Base-by-base conservation (phyloP, 1,140 invertebrate species). In the Drosophila sp. region DNA sequence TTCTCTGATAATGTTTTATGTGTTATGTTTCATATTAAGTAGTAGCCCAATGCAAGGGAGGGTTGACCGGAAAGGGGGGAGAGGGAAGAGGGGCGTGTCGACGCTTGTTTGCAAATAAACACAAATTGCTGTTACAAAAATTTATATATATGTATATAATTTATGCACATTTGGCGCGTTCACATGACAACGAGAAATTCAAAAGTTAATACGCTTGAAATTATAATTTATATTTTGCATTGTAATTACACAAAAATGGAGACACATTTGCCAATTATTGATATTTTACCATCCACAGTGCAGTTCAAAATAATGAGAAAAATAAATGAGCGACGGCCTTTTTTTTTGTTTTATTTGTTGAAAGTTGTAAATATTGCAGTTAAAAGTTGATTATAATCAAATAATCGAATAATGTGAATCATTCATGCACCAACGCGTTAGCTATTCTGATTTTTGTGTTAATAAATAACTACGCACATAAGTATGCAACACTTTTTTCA, bases 71-170 rank as follows among this genome's bases (percentile, higher is more conserved):
- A n/a, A 7, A n/a, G 9, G 14, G 43, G 0, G 18, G 16, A 18
- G 18, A 3, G 18, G 27, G 21, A 18, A 32, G 34, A 3, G 32
- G 25, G 27, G 21, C 51, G 65, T 71, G 65, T 73, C 77, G 74
- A 59, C 70, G 74, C 71, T 81, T 75, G 58, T 86, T 86, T 76
- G 75, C 82, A 82, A 87, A 87, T 87, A 87, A 87, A 87, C 82
- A 82, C 83, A 86, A 86, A 86, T 86, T 65, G 70, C 61, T 72
- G 65, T 67, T 48, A 67, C 48, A 36, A 40, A 70, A 65, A 29
- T n/a, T n/a, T n/a, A n/a, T n/a, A n/a, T n/a, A n/a, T n/a, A n/a
- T n/a, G n/a, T n/a, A n/a, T 62, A 54, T 82, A 87, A 86, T 82
- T 82, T 86, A 86, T 78, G 65, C 66, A 43, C 34, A 45, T 66